Base-by-base conservation (phyloP, 2,888 invertebrate species). In the Dasypogon diadema region DNA sequence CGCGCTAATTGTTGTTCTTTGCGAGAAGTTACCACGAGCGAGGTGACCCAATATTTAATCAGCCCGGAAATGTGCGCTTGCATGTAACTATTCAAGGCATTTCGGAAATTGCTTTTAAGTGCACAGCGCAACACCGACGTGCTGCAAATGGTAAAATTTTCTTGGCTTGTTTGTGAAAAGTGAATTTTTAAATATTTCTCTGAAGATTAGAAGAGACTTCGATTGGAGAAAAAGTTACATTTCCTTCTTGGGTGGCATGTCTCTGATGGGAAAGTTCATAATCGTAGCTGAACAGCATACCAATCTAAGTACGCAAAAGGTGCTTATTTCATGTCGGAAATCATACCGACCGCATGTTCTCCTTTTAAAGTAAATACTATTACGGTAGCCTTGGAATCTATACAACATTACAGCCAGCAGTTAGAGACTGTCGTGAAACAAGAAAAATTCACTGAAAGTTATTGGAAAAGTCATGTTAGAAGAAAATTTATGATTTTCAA, bases 1-100 rank as follows among this genome's bases (percentile, higher is more conserved):
- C 16, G 37, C 37, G 14, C n/a, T 30, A 60, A 60, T 60, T 60
- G 60, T 37, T 60, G 26, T 60, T 60, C 60, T 60, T 37, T 60
- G n/a, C 1, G 37, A 60, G 60, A 60, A 60, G 60, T 60, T 60
- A 37, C 60, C 60, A 60, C 60, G 60, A 60, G 60, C 37, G 60
- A 60, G 60, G 60, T 60, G 60, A 60, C 60, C 60, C 37, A 60
- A 42, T 60, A 37, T 60, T 37, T 60, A 60, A 60, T 60, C 60
- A 60, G 60, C 60, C 60, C 60, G 60, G 60, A 60, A 60, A 60
- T 60, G 60, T 60, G 18, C 34, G 37, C 18, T 60, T 60, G 60
- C 60, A 60, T 60, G 37, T 37, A 37, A 37, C 37, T 34, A 60
- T 60, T 34, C 18, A 37, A 60, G 42, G 42, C 42, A 42, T 42